Base-by-base conservation (phyloP, 2,888 invertebrate species). In the Lissonota sp. region DNA sequence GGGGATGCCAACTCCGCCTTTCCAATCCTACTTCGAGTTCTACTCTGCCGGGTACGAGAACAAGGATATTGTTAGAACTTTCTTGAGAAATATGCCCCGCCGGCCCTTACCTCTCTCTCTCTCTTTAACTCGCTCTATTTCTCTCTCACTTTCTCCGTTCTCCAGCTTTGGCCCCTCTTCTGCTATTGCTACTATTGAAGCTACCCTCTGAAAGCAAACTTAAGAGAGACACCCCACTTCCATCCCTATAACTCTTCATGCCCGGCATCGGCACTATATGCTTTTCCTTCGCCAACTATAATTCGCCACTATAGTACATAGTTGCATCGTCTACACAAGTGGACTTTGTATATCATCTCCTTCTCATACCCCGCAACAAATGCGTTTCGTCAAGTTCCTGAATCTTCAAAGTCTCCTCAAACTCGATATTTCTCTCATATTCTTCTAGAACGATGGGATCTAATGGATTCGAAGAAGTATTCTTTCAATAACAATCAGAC, bases 31-130 rank as follows among this genome's bases (percentile, higher is more conserved):
- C 80, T 80, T 77, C 77, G 64, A 77, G 80, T 77, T 81, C 77
- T 66, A 81, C 73, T 77, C 57, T 73, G 70, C 42, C 73, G 73
- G 69, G 64, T 77, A 69, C 72, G 77, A 80, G 77, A 80, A 77
- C 77, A 66, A 77, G 80, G 80, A 81, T 81, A 77, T 81, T 81
- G 80, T 81, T 77, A 81, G 80, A 81, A 81, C 64, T 81, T 81
- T 81, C 77, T 77, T 81, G 80, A 74, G 80, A 81, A 81, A 81
- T 81, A 77, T 81, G 73, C 77, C 73, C 77, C 73, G 53, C 58
- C 58, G 69, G 75, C 70, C 70, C 64, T 60, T 63, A 40, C 55
- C 72, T n/a, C 49, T 26, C 53, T 37, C 8, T n/a, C 51, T 58
- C 58, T 37, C 37, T 5, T 5, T 10, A 3, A 10, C 57, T 57